Evolutionary conservation across 1,140 invertebrate genomes (phyloP).

Genomic region (Scaptomyza graminum): DNA sequence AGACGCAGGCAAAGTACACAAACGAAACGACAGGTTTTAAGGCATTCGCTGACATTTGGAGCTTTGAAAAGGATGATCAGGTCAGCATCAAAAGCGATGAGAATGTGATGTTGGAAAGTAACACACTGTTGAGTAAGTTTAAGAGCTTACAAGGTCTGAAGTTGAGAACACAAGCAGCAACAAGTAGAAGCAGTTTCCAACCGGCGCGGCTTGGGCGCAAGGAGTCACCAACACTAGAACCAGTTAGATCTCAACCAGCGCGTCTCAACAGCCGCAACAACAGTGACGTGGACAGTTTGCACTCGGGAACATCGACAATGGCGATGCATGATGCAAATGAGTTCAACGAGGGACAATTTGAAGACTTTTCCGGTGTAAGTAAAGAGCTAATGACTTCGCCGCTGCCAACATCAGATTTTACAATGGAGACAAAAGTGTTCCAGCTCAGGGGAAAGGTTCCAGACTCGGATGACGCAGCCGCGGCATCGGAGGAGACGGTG

Average conservation of each 20-base stretch:
- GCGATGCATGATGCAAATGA: slow-evolving; percentile 47
- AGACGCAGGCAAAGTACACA: slow-evolving; percentile 52
- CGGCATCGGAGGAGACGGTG: not conserved
- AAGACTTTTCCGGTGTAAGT: slow-evolving; percentile 45
- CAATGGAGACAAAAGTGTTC: slow-evolving; percentile 49
- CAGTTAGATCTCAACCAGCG: not conserved
- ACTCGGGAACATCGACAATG: slow-evolving; percentile 57
- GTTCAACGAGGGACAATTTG: slow-evolving; percentile 25
- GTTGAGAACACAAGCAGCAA: not conserved
- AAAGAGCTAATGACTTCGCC: slow-evolving; percentile 44
- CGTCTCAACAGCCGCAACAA: not conserved
- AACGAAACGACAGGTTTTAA: slow-evolving; percentile 72
- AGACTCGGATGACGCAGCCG: not conserved
- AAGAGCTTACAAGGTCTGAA: slow-evolving; percentile 49
- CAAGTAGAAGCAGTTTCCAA: not conserved
- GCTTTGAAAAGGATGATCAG: slow-evolving; percentile 58
- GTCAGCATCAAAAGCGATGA: slow-evolving; percentile 38
- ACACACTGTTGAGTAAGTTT: slow-evolving; percentile 58
- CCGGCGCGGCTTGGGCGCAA: not conserved
- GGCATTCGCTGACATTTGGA: slow-evolving; percentile 73
- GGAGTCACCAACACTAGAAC: not conserved
- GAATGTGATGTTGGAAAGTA: slow-evolving; percentile 57
- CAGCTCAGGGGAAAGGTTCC: slow-evolving; percentile 29
- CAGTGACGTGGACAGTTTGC: slow-evolving; percentile 47
- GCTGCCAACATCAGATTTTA: slow-evolving; percentile 35